phyloP scores from a whole-genome alignment of 2,888 invertebrate genomes.

The Agrilus cyanescens region DNA sequence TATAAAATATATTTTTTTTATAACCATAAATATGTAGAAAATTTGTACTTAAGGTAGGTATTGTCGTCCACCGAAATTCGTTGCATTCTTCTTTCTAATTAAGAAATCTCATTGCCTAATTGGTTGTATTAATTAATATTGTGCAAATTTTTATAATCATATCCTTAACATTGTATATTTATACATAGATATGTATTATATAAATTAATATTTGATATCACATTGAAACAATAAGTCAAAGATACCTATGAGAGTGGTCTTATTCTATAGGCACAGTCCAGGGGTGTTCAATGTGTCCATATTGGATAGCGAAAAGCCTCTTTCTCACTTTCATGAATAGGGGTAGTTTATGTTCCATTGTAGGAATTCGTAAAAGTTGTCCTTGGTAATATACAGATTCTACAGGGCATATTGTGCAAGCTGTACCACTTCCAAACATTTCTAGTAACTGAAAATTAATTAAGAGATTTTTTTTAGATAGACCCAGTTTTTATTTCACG shows the following conservation, averaged over 20 bases:
- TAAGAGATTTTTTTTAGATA: slow-evolving; percentile 6
- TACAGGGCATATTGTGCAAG: slow-evolving; percentile 88
- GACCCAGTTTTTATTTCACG: background rate
- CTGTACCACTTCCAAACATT: slow-evolving; percentile 97
- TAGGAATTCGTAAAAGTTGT: slow-evolving; percentile 56
- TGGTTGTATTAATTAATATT: too few relatives aligned
- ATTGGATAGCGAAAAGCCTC: slow-evolving; percentile 78
- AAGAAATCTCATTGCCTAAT: too few relatives aligned
- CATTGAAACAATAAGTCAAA: background rate
- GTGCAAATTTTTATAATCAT: too few relatives aligned
- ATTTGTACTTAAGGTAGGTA: too few relatives aligned
- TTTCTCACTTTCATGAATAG: slow-evolving; percentile 63
- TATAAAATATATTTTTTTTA: too few relatives aligned
- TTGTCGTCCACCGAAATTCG: too few relatives aligned
- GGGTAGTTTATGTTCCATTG: slow-evolving; percentile 60
- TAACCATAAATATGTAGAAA: too few relatives aligned
- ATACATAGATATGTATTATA: background rate
- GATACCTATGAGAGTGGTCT: slow-evolving; percentile 1
- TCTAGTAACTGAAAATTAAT: slow-evolving; percentile 65
- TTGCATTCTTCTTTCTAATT: too few relatives aligned
- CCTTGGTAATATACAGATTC: slow-evolving; percentile 72
- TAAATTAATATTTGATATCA: background rate
- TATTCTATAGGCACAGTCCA: slow-evolving; percentile 60
- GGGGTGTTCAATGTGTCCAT: slow-evolving; percentile 71
- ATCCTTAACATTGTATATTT: too few relatives aligned